Percentiles rank a stretch among this genome's conserved stretches.
Evolutionary conservation across 2,797 vertebrate genomes (phyloP).

Genomic region (Chrosomus eos): DNA sequence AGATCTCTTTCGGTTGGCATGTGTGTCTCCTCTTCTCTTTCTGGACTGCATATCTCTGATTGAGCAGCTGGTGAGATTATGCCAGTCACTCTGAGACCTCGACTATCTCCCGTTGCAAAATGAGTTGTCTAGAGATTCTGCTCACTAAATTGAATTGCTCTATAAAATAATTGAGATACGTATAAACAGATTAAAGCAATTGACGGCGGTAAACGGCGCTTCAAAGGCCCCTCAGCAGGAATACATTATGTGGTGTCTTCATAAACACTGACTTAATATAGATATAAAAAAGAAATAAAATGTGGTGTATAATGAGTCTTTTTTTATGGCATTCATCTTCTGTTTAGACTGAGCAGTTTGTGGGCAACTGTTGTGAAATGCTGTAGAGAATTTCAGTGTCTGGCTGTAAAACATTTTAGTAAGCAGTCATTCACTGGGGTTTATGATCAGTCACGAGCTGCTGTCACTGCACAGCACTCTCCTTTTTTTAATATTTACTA

Average conservation of each 20-base stretch:
- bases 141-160: slow-evolving; percentile 73
- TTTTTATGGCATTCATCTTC: slow-evolving; percentile 43
- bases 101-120: slow-evolving; percentile 46
- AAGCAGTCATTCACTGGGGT: slow-evolving; percentile 52
- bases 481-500: slow-evolving; percentile 13
- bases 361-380: slow-evolving; percentile 21
- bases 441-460: slow-evolving; percentile 47
- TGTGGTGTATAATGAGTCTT: slow-evolving; percentile 28
- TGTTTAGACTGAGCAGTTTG: slow-evolving; percentile 23
- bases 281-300: slow-evolving; percentile 56
- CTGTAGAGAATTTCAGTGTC: slow-evolving; percentile 33
- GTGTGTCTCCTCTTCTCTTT: background rate
- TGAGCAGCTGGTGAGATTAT: slow-evolving; percentile 47
- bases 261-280: slow-evolving; percentile 51
- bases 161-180: slow-evolving; percentile 73
- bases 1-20: background rate
- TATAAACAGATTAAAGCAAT: slow-evolving; percentile 79
- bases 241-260: slow-evolving; percentile 45
- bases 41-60: slow-evolving; percentile 27
- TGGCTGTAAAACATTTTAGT: slow-evolving; percentile 54
- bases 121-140: slow-evolving; percentile 52
- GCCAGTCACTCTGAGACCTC: slow-evolving; percentile 43
- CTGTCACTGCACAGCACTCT: slow-evolving; percentile 43
- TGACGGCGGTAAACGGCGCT: slow-evolving; percentile 52
- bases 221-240: slow-evolving; percentile 48